Evolutionary conservation across 2,113 vertebrate species (phyloP).

Genomic region (Bambusicola thoracicus): DNA sequence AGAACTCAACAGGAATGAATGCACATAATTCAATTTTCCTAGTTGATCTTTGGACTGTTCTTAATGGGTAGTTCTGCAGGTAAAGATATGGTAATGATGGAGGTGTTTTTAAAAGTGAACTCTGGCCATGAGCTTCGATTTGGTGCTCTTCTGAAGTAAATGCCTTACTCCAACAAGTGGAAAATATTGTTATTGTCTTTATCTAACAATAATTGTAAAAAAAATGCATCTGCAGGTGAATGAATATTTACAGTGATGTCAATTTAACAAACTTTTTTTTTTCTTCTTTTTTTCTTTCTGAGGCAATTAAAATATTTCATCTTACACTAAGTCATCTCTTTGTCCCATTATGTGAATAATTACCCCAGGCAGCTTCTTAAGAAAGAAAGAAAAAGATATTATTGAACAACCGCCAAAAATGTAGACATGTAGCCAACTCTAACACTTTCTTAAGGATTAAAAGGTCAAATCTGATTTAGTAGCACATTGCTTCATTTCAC

Average conservation of each 20-base stretch:
- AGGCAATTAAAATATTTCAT: slow-evolving; percentile 43
- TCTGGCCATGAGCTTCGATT: background rate
- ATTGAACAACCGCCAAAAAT: slow-evolving; percentile 30
- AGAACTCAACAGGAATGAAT: background rate
- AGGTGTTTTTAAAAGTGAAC: slow-evolving; percentile 6
- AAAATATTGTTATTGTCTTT: background rate
- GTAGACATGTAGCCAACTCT: background rate
- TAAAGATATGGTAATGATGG: background rate
- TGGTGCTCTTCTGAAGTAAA: background rate
- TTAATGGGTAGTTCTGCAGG: background rate
- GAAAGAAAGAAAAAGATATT: background rate
- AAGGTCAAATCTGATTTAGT: slow-evolving; percentile 34
- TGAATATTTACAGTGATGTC: slow-evolving; percentile 23
- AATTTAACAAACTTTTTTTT: background rate
- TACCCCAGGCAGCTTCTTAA: background rate
- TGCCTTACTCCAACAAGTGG: background rate
- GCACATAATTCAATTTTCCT: background rate
- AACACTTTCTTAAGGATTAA: slow-evolving; percentile 9
- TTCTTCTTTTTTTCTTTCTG: background rate
- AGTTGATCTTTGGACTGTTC: background rate
- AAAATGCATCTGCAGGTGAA: background rate
- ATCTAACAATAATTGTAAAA: background rate
- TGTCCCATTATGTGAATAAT: background rate
- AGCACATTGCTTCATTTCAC: background rate
- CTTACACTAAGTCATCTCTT: background rate